Base-by-base conservation (phyloP, 2,797 vertebrate species). In the Peromyscus aztecus region DNA sequence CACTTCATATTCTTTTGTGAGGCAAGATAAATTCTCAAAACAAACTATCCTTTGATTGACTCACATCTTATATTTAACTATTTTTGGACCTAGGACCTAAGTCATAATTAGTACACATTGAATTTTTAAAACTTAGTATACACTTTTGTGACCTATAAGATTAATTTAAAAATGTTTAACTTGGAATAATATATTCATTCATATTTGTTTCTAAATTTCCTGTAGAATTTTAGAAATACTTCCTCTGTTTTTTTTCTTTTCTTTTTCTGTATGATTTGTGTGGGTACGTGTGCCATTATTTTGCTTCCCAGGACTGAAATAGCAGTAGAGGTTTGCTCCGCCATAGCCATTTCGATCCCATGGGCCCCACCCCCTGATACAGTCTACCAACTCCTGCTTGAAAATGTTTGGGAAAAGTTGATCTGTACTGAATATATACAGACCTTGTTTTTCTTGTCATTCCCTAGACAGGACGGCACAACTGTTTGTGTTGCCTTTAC, bases 1-100 rank as follows among this genome's bases (percentile, higher is more conserved):
- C 96, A 90, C 24, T 96, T 96, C 94, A 86, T 73, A 8, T 94
- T 96, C 55, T 77, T 94, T 94, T 84, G 84, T 87, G 73, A 95
- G 34, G 31, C 89, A 90, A 93, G 92, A n/a, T 92, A 93, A 77
- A 65, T 71, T 94, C 94, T 92, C 11, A 90, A 93, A 98, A 90
- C 37, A 40, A 61, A 40, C 82, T 96, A 89, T 97, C 89, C 90
- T 95, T 97, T 90, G 27, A 96, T 95, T 96, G 86, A 52, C 40
- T 92, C n/a, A 86, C 93, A 23, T 81, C 90, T 91, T 87, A 43
- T 93, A 63, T 71, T 83, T n/a, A 94, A 52, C 6, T 78, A 23
- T 89, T 85, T 97, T 89, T 92, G 76, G 29, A 90, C 37, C 40
- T 81, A 87, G 71, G 34, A 90, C 37, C 40, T 84, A 87, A 57